A percentile compares a stretch with the other conserved stretches of the same genome.
Evolutionary conservation across 2,888 invertebrate species (phyloP).

Genomic region (Polydesmus complanatus): DNA sequence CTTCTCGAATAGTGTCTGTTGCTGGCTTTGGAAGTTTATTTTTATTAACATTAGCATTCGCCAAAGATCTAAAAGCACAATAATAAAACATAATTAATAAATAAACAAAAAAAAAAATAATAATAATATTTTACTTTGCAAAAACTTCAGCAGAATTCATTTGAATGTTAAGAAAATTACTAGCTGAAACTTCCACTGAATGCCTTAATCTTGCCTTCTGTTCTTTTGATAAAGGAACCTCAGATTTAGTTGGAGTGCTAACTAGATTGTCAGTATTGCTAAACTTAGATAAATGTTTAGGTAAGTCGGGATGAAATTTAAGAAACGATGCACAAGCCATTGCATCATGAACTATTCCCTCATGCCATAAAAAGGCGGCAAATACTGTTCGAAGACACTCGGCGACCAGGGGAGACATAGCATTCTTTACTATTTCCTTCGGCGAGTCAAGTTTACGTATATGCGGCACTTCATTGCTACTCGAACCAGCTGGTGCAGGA

Average conservation of each 20-base stretch:
- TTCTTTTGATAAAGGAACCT: slow-evolving; percentile 16
- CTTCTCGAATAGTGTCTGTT: slow-evolving; percentile 37
- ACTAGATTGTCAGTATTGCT: slow-evolving; percentile 30
- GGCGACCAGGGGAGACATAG: slow-evolving; percentile 80
- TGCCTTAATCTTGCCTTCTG: slow-evolving; percentile 54
- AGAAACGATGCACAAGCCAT: slow-evolving; percentile 95
- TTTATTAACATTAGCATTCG: slow-evolving; percentile 61
- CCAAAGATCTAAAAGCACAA: slow-evolving; percentile 52
- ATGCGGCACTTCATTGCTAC: slow-evolving; percentile 20
- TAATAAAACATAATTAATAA: no score
- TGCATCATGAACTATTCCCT: slow-evolving; percentile 91
- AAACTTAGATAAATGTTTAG: slow-evolving; percentile 49
- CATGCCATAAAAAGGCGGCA: slow-evolving; percentile 93
- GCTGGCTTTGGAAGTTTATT: slow-evolving; percentile 32
- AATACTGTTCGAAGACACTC: slow-evolving; percentile 88
- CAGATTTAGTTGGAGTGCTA: slow-evolving; percentile 26
- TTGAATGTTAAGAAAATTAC: slow-evolving; percentile 29
- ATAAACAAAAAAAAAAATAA: no score
- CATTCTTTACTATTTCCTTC: slow-evolving; percentile 49
- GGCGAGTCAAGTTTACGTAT: slow-evolving; percentile 6
- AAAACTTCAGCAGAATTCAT: slow-evolving; percentile 43
- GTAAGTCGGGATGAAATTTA: slow-evolving; percentile 77
- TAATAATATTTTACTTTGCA: slow-evolving; percentile 35
- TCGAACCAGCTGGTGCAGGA: slow-evolving; percentile 27
- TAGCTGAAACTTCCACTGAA: slow-evolving; percentile 60